Evolutionary conservation across 2,797 vertebrate genomes (phyloP).

Genomic region (Sebastes vulpes): DNA sequence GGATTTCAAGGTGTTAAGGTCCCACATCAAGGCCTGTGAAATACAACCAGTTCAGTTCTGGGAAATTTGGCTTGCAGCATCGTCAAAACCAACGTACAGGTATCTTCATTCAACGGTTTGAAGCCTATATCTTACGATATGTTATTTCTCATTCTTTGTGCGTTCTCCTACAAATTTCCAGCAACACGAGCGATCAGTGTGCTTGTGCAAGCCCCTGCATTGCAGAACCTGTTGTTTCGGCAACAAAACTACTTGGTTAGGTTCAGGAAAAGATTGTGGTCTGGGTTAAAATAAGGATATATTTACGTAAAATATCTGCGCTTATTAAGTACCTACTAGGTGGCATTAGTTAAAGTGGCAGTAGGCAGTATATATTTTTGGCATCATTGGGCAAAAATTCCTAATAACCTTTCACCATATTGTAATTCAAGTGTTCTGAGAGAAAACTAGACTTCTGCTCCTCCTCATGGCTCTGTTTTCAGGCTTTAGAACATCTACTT

Average conservation of each 20-base stretch:
- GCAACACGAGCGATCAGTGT: not conserved
- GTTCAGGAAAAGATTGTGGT: not conserved
- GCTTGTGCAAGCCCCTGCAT: not conserved
- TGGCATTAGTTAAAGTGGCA: not conserved
- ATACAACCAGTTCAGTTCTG: not conserved
- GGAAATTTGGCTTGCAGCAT: not conserved
- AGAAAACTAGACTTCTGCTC: too few species aligned
- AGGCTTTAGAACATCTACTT: too few species aligned
- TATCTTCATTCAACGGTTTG: not conserved
- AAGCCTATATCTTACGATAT: not conserved
- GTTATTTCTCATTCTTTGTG: not conserved
- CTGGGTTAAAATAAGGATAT: too few species aligned
- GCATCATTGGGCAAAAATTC: too few species aligned
- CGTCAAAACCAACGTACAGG: not conserved
- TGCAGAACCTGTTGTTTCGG: not conserved
- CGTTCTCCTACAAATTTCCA: not conserved
- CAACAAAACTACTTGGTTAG: not conserved
- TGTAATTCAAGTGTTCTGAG: too few species aligned
- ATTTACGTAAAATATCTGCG: too few species aligned
- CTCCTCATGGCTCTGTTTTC: too few species aligned
- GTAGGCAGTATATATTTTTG: too few species aligned
- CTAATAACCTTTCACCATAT: too few species aligned
- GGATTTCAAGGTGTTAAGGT: constrained; percentile 27
- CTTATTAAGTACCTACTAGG: not conserved
- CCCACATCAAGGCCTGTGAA: constrained; percentile 9